These are phyloP conservation scores for Odontocolon sp. DNA, from an alignment of 2,888 invertebrate species.

Conservation along the genomic window DNA sequence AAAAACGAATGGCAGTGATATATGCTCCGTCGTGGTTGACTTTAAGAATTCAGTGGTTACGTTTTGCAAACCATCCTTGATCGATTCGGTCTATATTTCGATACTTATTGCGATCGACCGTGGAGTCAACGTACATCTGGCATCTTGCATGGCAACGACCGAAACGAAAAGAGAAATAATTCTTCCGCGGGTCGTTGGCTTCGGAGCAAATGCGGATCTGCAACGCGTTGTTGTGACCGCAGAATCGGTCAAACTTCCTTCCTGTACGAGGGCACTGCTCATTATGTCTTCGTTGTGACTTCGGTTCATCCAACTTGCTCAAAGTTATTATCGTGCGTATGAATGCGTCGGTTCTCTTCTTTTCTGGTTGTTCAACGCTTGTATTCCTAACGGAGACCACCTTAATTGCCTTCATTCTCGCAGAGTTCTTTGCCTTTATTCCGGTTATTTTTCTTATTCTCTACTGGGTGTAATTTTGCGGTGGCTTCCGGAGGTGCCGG, in stretches of 20 bases:
- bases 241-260: slow-evolving; percentile 59
- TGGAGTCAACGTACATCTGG: too few species aligned
- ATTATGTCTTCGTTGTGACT: background rate
- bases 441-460: slow-evolving; percentile 15
- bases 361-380: background rate
- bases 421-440: slow-evolving; percentile 10
- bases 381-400: slow-evolving; percentile 6
- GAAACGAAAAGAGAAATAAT: slow-evolving; percentile 7
- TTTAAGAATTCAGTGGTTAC: background rate
- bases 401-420: slow-evolving; percentile 40
- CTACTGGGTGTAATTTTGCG: slow-evolving; percentile 47
- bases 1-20: slow-evolving; percentile 26
- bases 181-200: slow-evolving; percentile 14
- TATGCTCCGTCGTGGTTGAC: background rate
- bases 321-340: slow-evolving; percentile 20
- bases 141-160: too few species aligned
- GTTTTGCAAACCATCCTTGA: slow-evolving; percentile 13
- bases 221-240: slow-evolving; percentile 31
- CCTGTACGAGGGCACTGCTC: slow-evolving; percentile 6
- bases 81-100: too few species aligned
- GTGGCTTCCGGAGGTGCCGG: slow-evolving; percentile 53
- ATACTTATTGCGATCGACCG: too few species aligned
- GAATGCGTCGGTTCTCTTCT: slow-evolving; percentile 15
- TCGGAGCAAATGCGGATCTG: slow-evolving; percentile 3
- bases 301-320: background rate